Conservation (phyloP, 2,113 vertebrate genomes). For the Pangasianodon hypophthalmus region DNA sequence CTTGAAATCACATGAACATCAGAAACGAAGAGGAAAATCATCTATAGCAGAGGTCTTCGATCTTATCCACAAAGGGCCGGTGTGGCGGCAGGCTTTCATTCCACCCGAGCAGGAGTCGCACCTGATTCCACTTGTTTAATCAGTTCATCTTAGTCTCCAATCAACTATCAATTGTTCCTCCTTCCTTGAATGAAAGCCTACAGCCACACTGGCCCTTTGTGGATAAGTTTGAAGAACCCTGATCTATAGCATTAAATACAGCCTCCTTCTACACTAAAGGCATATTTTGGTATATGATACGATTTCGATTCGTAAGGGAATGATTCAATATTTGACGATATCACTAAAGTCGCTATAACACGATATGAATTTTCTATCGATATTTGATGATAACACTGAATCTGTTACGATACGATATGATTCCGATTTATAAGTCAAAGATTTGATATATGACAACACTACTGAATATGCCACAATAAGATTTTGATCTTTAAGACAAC, state of each 20-base stretch:
- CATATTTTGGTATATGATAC: no score
- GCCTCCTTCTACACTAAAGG: not conserved
- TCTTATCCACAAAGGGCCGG: not conserved
- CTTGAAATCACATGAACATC: conserved; percentile 35
- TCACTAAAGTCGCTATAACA: not conserved
- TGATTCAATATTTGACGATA: no score
- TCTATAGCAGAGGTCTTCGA: conserved; percentile 18
- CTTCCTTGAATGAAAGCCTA: not conserved
- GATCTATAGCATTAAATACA: not conserved
- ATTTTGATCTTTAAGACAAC: no score
- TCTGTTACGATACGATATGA: not conserved
- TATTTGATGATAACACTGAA: not conserved
- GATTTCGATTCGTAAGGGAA: no score
- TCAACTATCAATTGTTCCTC: not conserved
- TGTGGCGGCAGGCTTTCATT: not conserved
- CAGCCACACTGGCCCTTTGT: no score
- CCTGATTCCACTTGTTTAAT: not conserved
- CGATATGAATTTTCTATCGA: not conserved
- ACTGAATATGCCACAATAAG: no score
- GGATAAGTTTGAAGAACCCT: no score
- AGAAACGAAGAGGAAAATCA: conserved; percentile 40
- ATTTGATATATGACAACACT: no score
- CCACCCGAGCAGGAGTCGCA: not conserved
- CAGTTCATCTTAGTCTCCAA: not conserved
- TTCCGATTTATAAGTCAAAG: no score